Conservation (phyloP, 2,797 vertebrate genomes). For the Phoxinus dragarum region DNA sequence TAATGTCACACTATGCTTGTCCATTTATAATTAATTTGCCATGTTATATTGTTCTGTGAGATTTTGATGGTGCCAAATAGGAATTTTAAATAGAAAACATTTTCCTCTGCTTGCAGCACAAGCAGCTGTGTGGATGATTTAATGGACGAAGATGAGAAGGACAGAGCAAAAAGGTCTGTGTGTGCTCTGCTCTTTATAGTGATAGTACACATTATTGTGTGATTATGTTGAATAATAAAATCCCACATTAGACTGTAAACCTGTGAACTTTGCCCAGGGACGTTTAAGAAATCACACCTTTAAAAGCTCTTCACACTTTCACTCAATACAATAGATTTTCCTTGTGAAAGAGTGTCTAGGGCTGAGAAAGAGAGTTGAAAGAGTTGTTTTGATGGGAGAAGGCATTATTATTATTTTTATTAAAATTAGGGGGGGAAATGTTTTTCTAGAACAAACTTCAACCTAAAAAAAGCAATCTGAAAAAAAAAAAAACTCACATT, state of each 20-base stretch:
- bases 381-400: background rate
- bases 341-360: background rate
- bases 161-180: conserved; percentile 86
- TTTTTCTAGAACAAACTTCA: background rate
- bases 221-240: background rate
- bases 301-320: conserved; percentile 28
- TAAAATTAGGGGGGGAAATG: too few species aligned
- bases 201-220: background rate
- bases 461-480: background rate
- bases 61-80: background rate
- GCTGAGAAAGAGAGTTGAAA: background rate
- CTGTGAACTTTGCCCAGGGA: background rate
- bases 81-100: background rate
- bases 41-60: background rate
- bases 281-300: conserved; percentile 27
- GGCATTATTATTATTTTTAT: background rate
- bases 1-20: background rate
- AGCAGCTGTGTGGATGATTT: conserved; percentile 85
- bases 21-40: background rate
- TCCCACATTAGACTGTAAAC: background rate
- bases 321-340: background rate
- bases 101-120: conserved; percentile 79
- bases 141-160: conserved; percentile 88
- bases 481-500: background rate
- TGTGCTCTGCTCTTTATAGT: conserved; percentile 19